phyloP scores from a whole-genome alignment of 2,797 vertebrate species.

The Buphagus erythrorhynchus region DNA sequence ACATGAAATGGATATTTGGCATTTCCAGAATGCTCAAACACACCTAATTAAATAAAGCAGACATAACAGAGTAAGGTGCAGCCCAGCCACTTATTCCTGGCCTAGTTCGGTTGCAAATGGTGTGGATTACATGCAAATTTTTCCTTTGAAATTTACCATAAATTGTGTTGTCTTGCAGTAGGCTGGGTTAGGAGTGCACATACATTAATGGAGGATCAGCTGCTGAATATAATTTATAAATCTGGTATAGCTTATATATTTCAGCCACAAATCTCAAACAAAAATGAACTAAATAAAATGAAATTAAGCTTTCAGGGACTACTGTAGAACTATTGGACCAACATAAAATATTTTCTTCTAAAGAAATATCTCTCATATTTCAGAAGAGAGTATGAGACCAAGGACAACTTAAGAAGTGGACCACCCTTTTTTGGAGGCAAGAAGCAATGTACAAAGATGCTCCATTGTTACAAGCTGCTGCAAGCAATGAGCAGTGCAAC shows the following conservation, averaged over 20 bases:
- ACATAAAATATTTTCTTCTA: not conserved
- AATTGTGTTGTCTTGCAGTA: not conserved
- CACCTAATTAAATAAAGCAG: accelerated
- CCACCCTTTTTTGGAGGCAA: not conserved
- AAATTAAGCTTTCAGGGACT: not conserved
- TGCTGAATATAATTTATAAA: not conserved
- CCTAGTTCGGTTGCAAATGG: not conserved
- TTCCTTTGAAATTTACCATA: not conserved
- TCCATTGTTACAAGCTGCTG: not conserved
- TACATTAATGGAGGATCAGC: not conserved
- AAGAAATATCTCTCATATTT: not conserved
- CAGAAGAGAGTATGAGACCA: not conserved
- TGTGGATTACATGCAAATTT: not conserved
- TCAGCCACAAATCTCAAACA: not conserved
- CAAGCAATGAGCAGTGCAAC: not conserved
- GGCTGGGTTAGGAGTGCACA: not conserved
- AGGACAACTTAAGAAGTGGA: not conserved
- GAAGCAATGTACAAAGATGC: not conserved
- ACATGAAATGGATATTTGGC: not conserved
- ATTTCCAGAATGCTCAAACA: not conserved
- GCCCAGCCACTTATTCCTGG: not conserved
- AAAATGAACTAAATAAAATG: not conserved
- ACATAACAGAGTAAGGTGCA: not conserved
- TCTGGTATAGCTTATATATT: not conserved
- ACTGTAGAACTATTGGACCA: not conserved